phyloP scores from a whole-genome alignment of 2,113 vertebrate genomes.

The Daphoenositta chrysoptera region DNA sequence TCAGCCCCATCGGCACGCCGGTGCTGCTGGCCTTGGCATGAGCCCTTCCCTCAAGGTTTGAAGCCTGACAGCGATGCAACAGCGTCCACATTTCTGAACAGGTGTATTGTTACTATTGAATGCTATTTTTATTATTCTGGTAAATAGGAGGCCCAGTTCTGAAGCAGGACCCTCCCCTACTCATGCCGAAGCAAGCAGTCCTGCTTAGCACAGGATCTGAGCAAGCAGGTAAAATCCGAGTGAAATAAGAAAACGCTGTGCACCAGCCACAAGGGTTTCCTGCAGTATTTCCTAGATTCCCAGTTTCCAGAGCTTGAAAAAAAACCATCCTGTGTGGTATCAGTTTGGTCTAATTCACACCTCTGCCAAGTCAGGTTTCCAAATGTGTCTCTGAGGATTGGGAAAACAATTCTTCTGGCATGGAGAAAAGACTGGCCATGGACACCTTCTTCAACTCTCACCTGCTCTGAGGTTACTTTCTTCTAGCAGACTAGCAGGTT shows the following conservation, averaged over 20 bases:
- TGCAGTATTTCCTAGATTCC: neutral
- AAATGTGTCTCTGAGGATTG: neutral
- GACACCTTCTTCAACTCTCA: neutral
- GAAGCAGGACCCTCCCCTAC: neutral
- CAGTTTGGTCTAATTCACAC: neutral
- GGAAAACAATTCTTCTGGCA: neutral
- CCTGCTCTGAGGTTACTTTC: neutral
- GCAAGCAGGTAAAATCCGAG: neutral
- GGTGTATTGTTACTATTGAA: neutral
- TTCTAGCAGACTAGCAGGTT: neutral
- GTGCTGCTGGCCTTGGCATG: neutral
- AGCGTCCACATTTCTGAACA: neutral
- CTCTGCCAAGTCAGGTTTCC: neutral
- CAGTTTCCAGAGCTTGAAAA: neutral
- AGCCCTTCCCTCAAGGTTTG: neutral
- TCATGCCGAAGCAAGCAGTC: neutral
- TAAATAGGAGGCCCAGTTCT: neutral
- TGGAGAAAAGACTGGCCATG: neutral
- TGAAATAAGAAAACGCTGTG: neutral
- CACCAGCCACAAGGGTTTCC: neutral
- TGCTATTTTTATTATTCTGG: neutral
- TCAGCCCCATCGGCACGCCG: rapidly evolving
- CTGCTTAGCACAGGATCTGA: neutral
- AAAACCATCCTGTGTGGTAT: neutral
- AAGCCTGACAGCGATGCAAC: neutral